Base-by-base conservation (phyloP, 2,888 invertebrate species). In the Diarsia mendica region DNA sequence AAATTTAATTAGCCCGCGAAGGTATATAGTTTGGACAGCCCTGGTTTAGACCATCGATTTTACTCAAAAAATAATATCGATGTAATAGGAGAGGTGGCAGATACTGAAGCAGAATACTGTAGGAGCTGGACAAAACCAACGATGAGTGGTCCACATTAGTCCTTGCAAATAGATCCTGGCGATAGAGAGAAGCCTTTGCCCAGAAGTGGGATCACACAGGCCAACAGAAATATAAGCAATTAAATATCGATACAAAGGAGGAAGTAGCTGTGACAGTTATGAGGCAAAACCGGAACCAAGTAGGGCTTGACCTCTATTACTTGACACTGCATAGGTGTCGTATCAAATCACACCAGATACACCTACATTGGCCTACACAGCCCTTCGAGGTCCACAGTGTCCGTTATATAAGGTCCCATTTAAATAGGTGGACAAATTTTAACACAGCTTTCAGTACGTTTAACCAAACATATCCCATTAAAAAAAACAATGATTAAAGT, bases 261-360 rank as follows among this genome's bases (percentile, higher is more conserved):
- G 33, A 20, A 48, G 15, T 8, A 11, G 58, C 8, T 39, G 8
- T 4, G 6, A 9, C 20, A 13, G 64, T 10, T 23, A 0, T 11
- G 18, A 28, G 15, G 28, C 20, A 9, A 51, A 77, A 77, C 49
- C 46, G 61, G 49, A 72, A 72, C 44, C 55, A 48, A 55, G 15
- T 23, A 77, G 63, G 44, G 53, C 3, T 23, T 72, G 72, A 72
- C 79, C 67, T 72, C 55, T 48, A 71, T 61, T 39, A 39, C n/a
- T 18, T 72, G 48, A 63, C 55, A 55, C 23, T 51, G 18, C 15
- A 39, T 51, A 46, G 6, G n/a, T 61, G 39, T 70, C 58, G 51
- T 65, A n/a, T 64, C 4, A 23, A 49, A 67, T 55, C 60, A 72
- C 15, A 44, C 53, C 49, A 55, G 44, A 23, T 49, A 64, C 39